Percentiles rank a stretch among this genome's conserved stretches.
phyloP scores from a whole-genome alignment of 2,888 invertebrate genomes.

The Philaethria dido region DNA sequence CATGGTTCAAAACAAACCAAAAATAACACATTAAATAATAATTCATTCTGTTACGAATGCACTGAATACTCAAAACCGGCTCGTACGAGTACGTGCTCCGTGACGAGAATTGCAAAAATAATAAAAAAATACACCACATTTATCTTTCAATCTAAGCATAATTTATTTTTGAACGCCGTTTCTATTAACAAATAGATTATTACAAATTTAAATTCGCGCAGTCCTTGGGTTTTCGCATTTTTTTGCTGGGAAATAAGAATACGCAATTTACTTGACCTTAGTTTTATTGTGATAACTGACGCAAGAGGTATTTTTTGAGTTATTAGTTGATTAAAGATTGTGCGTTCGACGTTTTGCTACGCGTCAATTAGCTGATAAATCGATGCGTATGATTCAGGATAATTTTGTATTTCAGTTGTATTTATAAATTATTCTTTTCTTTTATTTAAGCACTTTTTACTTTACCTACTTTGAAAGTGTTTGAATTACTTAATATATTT shows the following conservation, averaged over 20 bases:
- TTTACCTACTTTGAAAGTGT: too few relatives aligned
- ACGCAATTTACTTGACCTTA: neutral
- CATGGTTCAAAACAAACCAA: neutral
- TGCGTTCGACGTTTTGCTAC: too few relatives aligned
- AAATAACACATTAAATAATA: constrained; percentile 21
- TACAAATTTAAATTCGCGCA: constrained; percentile 21
- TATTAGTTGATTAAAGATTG: too few relatives aligned
- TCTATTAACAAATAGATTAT: constrained; percentile 25
- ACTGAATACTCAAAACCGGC: constrained; percentile 22
- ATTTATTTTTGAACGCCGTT: constrained; percentile 21
- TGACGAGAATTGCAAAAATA: constrained; percentile 23
- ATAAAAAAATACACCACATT: constrained; percentile 30
- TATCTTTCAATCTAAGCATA: constrained; percentile 28
- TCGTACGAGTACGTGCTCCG: constrained; percentile 13
- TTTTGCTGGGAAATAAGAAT: neutral
- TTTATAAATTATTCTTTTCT: too few relatives aligned
- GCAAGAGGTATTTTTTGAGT: neutral
- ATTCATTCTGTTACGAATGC: neutral
- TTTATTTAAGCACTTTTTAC: too few relatives aligned
- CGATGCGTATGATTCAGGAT: too few relatives aligned
- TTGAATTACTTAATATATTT: too few relatives aligned
- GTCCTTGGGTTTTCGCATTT: constrained; percentile 24
- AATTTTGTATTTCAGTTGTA: too few relatives aligned
- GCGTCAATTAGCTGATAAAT: too few relatives aligned
- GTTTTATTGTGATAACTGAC: neutral